phyloP scores from a whole-genome alignment of 2,797 vertebrate genomes.

The Pteronotus mesoamericanus region DNA sequence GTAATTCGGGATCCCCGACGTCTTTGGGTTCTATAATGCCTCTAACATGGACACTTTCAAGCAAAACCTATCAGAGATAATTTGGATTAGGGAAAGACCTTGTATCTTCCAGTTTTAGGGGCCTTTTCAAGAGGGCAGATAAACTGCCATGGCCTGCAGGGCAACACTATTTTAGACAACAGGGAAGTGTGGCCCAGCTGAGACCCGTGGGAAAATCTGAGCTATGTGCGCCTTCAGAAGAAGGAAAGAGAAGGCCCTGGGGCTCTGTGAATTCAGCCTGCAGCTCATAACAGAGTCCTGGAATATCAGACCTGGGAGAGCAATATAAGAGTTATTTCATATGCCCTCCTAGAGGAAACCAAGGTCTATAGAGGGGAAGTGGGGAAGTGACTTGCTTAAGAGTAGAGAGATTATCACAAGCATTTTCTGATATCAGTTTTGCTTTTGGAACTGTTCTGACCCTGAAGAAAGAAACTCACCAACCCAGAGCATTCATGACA shows the following conservation, averaged over 20 bases:
- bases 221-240: not conserved
- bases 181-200: not conserved
- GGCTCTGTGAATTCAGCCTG: not conserved
- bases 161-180: not conserved
- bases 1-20: not conserved
- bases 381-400: not conserved
- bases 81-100: not conserved
- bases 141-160: not conserved
- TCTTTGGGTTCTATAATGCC: not conserved
- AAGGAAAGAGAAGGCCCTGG: not conserved
- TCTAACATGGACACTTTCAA: not conserved
- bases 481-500: not conserved
- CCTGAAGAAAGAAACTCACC: not conserved
- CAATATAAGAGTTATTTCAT: constrained; percentile 1
- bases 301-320: not conserved
- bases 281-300: not conserved
- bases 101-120: not conserved
- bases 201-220: constrained; percentile 1
- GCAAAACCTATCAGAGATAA: not conserved
- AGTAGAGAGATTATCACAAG: not conserved
- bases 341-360: constrained; percentile 19
- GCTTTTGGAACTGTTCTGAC: constrained; percentile 3
- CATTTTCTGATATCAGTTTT: constrained; percentile 30
- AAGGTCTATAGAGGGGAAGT: not conserved
- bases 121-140: not conserved